These are phyloP conservation scores for Zaprionus vittiger DNA, from an alignment of 1,140 invertebrate species.

Conservation along the genomic window DNA sequence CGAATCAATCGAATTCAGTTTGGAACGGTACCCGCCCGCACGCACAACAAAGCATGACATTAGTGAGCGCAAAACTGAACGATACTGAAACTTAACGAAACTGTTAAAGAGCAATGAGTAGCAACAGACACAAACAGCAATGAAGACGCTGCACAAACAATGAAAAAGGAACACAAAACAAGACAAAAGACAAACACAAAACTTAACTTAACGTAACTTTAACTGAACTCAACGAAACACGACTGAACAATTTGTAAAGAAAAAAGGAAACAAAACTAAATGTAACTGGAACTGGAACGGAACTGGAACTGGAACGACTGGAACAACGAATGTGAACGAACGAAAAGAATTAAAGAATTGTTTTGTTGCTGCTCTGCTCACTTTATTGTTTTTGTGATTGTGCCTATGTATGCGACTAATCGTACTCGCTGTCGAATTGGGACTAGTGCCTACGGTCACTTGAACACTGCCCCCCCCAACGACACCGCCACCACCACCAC, in stretches of 20 bases:
- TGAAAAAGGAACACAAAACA: constrained; percentile 8
- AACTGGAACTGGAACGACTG: constrained; percentile 23
- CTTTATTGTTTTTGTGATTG: constrained; percentile 83
- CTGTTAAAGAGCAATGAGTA: neutral
- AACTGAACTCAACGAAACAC: constrained; percentile 25
- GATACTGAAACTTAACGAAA: constrained; percentile 7
- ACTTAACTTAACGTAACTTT: constrained; percentile 7
- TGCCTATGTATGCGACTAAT: constrained; percentile 84
- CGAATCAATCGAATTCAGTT: neutral
- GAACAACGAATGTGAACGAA: constrained; percentile 46
- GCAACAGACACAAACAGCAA: neutral
- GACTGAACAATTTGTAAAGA: constrained; percentile 22
- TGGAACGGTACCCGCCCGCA: neutral
- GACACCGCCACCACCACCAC: constrained; percentile 22
- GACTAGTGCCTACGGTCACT: constrained; percentile 83
- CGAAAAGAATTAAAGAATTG: constrained; percentile 44
- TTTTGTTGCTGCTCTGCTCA: constrained; percentile 75
- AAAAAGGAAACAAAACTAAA: constrained; percentile 23
- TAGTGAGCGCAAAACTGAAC: constrained; percentile 16
- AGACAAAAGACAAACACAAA: constrained; percentile 25
- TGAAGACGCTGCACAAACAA: neutral
- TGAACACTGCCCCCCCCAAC: constrained; percentile 76
- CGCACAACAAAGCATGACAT: constrained; percentile 11
- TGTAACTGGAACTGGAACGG: neutral
- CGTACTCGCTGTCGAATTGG: constrained; percentile 83